These are phyloP conservation scores for Condylura cristata DNA, from an alignment of 2,113 vertebrate species.

Conservation along the genomic window DNA sequence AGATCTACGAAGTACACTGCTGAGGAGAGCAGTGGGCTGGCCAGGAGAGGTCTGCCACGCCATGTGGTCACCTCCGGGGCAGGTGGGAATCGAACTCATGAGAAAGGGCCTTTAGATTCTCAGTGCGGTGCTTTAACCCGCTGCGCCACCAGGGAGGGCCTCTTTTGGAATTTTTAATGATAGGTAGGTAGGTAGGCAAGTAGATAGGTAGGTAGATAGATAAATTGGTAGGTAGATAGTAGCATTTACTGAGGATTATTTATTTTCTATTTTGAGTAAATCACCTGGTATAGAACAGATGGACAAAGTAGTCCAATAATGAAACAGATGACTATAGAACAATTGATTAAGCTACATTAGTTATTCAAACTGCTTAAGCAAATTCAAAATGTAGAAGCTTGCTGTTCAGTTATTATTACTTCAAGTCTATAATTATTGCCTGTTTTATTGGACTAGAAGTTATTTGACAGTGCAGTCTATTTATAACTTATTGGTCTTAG, in stretches of 20 bases:
- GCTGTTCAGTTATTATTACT: slow-evolving; percentile 1
- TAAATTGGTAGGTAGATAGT: not conserved
- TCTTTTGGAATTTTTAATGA: not conserved
- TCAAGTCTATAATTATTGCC: not conserved
- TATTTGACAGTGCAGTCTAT: not conserved
- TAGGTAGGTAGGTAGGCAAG: not conserved
- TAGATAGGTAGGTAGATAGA: not conserved
- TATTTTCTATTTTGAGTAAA: slow-evolving; percentile 36
- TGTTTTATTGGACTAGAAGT: not conserved
- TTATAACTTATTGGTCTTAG: not conserved
- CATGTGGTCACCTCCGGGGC: no score
- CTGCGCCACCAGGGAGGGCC: no score
- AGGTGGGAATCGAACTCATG: no score
- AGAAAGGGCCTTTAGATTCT: no score
- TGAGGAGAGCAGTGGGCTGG: no score
- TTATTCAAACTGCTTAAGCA: slow-evolving; percentile 23
- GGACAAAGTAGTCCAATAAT: not conserved
- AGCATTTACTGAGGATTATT: not conserved
- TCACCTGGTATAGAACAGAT: not conserved
- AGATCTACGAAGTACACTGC: no score
- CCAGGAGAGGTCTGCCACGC: no score
- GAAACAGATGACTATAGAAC: not conserved
- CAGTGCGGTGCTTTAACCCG: no score
- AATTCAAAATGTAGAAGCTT: not conserved
- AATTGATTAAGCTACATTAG: slow-evolving; percentile 1